Evolutionary conservation across 1,140 invertebrate species (phyloP), one percentile per base, ranked within the genome.

Genomic region (Cydia pomonella): DNA sequence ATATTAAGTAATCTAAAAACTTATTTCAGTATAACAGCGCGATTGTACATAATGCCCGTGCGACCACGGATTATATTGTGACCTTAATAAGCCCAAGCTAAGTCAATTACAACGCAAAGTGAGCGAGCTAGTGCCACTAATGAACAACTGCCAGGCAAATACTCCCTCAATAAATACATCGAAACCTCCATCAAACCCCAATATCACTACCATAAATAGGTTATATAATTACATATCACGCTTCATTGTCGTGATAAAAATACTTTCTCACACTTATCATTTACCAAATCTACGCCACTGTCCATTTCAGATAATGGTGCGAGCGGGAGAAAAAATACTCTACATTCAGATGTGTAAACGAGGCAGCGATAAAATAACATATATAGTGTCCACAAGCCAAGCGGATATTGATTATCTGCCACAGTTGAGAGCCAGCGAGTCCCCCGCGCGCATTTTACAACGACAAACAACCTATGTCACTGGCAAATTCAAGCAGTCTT

Each of bases 351-450:
- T n/a, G 85, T 72, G 69, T 78, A 88, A 92, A 84, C 79, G 83
- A 83, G 77, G 81, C 82, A 80, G 88, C 82, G 85, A 88, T 90
- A 91, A 87, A 91, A 90, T 93, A 93, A 91, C 91, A 85, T 92
- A 92, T 93, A 93, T 93, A 91, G 91, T 93, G 93, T 93, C 92
- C 92, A 93, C 91, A 92, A 92, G 92, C 91, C 91, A 91, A 93
- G 92, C 93, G 93, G 93, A 93, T 93, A 93, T 93, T 93, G 93
- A 93, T 93, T 93, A 93, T 93, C 93, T 93, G 92, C 92, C 92
- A 93, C 87, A 92, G 91, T 91, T 91, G 91, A 92, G 90, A 92
- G 90, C 89, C 88, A 86, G 85, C 84, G 85, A 88, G 79, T 80
- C 82, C 88, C 89, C 84, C 87, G 77, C 85, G 76, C 78, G 77